Percentiles rank a stretch among this genome's conserved stretches.
Evolutionary conservation across 2,888 invertebrate species (phyloP).

Genomic region (Amblyteles armatorius): DNA sequence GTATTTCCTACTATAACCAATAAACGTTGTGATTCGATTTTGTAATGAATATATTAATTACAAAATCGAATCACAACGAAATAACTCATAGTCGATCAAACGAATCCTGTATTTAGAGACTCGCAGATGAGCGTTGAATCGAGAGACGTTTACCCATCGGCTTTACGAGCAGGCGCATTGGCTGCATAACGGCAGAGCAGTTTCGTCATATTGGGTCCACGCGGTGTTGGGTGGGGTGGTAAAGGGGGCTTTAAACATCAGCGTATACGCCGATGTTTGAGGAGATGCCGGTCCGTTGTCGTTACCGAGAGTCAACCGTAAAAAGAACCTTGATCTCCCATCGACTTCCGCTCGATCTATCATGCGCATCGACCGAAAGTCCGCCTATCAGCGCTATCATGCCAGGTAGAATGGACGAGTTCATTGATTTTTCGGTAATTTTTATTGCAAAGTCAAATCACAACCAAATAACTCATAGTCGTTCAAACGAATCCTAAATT

Average conservation of each 20-base stretch:
- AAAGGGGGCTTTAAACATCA: no score
- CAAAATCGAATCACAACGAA: neutral
- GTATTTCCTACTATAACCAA: no score
- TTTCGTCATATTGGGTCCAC: slow-evolving; percentile 16
- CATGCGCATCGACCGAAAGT: no score
- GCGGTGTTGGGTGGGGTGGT: neutral
- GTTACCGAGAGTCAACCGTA: neutral
- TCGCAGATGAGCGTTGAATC: neutral
- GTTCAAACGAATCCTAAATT: no score
- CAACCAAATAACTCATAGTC: no score
- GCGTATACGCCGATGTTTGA: slow-evolving; percentile 20
- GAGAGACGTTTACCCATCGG: neutral
- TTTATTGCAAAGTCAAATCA: no score
- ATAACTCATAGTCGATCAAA: neutral
- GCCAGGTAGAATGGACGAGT: no score
- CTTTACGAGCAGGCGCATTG: neutral
- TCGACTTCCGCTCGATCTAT: neutral
- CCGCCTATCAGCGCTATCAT: no score
- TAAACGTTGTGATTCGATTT: no score
- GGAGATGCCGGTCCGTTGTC: slow-evolving; percentile 28
- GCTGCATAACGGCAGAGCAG: neutral
- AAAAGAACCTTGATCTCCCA: neutral
- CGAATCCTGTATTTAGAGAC: neutral
- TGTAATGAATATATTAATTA: no score
- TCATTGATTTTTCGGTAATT: no score